Conservation (phyloP, 2,888 invertebrate species). For the Campaea margaritaria region DNA sequence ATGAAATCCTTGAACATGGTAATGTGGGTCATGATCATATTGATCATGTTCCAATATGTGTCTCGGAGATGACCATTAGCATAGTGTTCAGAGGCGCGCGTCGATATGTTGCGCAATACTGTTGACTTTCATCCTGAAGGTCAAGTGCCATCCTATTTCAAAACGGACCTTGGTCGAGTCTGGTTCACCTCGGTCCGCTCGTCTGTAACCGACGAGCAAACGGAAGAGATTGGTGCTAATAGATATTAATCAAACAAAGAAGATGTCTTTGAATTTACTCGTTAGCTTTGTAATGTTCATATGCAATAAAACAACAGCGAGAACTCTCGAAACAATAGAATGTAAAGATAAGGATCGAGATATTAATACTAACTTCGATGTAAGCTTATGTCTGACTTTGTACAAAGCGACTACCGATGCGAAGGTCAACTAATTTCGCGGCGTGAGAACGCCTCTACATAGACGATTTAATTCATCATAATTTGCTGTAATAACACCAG, state of each 20-base stretch:
- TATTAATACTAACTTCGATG: slow-evolving; percentile 49
- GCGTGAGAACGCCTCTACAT: slow-evolving; percentile 79
- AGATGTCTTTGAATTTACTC: slow-evolving; percentile 54
- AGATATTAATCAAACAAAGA: slow-evolving; percentile 70
- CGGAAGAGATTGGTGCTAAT: slow-evolving; percentile 77
- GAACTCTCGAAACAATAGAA: slow-evolving; percentile 49
- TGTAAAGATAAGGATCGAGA: slow-evolving; percentile 50
- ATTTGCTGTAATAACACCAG: slow-evolving; percentile 81
- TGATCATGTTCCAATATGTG: slow-evolving; percentile 80
- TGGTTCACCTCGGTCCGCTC: slow-evolving; percentile 78
- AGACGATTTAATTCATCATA: slow-evolving; percentile 81
- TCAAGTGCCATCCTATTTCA: slow-evolving; percentile 85
- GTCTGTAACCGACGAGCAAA: slow-evolving; percentile 61
- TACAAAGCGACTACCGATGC: slow-evolving; percentile 62
- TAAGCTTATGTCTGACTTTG: slow-evolving; percentile 54
- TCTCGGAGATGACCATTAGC: slow-evolving; percentile 80
- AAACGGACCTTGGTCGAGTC: slow-evolving; percentile 80
- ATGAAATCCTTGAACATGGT: slow-evolving; percentile 82
- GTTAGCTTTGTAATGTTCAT: slow-evolving; percentile 50
- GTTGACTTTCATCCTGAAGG: slow-evolving; percentile 85
- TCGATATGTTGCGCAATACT: slow-evolving; percentile 79
- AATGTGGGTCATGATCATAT: slow-evolving; percentile 83
- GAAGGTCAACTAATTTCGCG: slow-evolving; percentile 79
- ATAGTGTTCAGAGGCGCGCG: slow-evolving; percentile 74
- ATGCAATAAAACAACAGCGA: slow-evolving; percentile 46